Base-by-base conservation (phyloP, 2,888 invertebrate species). In the Aporophyla lueneburgensis region DNA sequence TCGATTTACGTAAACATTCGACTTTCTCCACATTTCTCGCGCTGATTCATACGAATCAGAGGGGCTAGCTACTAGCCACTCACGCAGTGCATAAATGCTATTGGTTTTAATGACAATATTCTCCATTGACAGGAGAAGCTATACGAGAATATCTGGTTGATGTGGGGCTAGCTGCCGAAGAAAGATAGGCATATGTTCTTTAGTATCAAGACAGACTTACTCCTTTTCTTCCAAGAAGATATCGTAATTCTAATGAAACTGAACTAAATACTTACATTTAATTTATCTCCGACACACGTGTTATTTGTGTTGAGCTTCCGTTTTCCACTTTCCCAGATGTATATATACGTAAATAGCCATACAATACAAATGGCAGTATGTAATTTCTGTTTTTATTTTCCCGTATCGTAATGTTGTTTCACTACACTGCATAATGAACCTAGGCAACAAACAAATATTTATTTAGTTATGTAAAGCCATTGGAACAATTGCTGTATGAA, bases 1-100 rank as follows among this genome's bases (percentile, higher is more conserved):
- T 74, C 81, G 67, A 80, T 92, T 93, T 93, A 92, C 92, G 93
- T 93, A 93, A 93, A 92, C 88, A 88, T 78, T 74, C 75, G 19
- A 92, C 93, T 94, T 94, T 93, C 93, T 89, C 93, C 85, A 69
- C 90, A 89, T 91, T 91, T 89, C 89, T 89, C 84, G 83, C 79
- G 85, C 85, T 81, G 88, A 86, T 86, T 86, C 85, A 73, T 81
- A 82, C 79, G 71, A 80, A 82, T 83, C 65, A 62, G 72, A 58
- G 56, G 46, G 56, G 53, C 14, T 49, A 27, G 68, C 71, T 61
- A 43, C 27, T 46, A 40, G 33, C 67, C 33, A 70, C 21, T 51
- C 59, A 66, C 63, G 59, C 73, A 61, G 71, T 59, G 10, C 27
- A 16, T 43, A 43, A 5, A 19, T 43, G 24, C 24, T 27, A 27